A percentile compares a stretch with the other conserved stretches of the same genome.
phyloP scores from a whole-genome alignment of 53 echinoderm and acorn worm species.

The Henricia sp. region DNA sequence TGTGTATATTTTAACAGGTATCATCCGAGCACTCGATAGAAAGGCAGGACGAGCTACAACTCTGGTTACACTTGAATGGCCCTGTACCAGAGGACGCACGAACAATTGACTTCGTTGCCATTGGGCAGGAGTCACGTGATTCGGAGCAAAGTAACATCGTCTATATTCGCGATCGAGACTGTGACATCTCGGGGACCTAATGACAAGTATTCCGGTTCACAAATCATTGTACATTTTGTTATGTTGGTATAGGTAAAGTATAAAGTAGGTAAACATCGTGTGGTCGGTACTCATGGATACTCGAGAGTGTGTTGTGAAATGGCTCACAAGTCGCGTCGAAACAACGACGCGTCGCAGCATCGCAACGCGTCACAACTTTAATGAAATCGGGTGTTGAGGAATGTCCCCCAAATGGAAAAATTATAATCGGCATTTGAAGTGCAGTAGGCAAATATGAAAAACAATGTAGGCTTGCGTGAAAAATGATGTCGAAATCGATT shows the following conservation, averaged over 20 bases:
- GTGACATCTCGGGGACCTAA: background rate
- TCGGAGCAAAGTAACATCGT: background rate
- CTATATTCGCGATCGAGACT: constrained; percentile 20
- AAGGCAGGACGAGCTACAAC: constrained; percentile 17
- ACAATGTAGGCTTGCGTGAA: too few species aligned
- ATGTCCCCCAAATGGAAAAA: too few species aligned
- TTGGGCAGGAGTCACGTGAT: background rate
- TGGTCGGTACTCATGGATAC: too few species aligned
- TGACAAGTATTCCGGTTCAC: background rate
- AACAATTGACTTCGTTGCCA: constrained; percentile 27
- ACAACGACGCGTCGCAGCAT: background rate
- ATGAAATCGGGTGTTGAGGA: too few species aligned
- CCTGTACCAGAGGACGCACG: constrained; percentile 16
- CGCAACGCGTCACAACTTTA: background rate
- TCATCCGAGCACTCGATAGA: constrained; percentile 9
- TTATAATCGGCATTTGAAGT: too few species aligned
- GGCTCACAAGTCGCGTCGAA: background rate
- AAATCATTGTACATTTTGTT: background rate
- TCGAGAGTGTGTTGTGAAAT: too few species aligned
- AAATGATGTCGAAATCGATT: too few species aligned
- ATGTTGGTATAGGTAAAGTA: background rate
- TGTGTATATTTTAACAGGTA: too few species aligned
- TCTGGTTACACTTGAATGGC: constrained; percentile 39
- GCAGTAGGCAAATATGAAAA: too few species aligned
- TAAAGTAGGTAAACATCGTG: background rate